Conservation (phyloP, 2,797 vertebrate genomes). For the Caiman crocodilus region DNA sequence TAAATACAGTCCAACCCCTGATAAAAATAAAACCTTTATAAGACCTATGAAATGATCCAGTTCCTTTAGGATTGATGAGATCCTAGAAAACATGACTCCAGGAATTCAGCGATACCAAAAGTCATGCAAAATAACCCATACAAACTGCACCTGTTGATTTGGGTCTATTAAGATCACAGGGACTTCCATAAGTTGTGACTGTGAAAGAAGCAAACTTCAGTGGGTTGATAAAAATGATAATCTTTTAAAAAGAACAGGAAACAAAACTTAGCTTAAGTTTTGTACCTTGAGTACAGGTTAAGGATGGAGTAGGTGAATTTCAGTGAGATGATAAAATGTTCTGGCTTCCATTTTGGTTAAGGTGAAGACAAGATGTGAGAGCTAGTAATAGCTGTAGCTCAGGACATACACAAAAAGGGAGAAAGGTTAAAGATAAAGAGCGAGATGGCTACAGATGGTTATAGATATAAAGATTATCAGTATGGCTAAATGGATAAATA, state of each 20-base stretch:
- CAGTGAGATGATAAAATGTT: neutral
- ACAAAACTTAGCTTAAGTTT: neutral
- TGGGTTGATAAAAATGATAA: neutral
- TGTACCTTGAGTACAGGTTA: neutral
- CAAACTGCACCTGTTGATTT: conserved; percentile 51
- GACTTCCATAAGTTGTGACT: neutral
- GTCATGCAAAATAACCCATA: conserved; percentile 1
- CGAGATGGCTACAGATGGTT: too few species aligned
- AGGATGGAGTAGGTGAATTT: neutral
- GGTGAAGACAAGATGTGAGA: neutral
- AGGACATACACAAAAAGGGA: too few species aligned
- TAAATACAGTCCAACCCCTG: conserved; percentile 52
- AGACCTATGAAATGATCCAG: conserved; percentile 51
- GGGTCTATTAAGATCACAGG: conserved; percentile 17
- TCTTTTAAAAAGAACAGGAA: neutral
- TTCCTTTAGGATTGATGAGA: conserved; percentile 25
- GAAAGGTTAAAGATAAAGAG: too few species aligned
- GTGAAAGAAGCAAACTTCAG: conserved; percentile 29
- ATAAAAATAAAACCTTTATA: conserved; percentile 54
- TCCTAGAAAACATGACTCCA: neutral
- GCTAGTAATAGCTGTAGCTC: too few species aligned
- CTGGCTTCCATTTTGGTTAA: neutral
- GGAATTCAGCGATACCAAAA: conserved; percentile 46
- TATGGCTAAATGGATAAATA: too few species aligned
- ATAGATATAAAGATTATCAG: too few species aligned